Percentiles rank a stretch among this genome's conserved stretches.
These are phyloP conservation scores for Trochalopteron elliotii DNA, from an alignment of 2,113 vertebrate species.

Conservation along the genomic window DNA sequence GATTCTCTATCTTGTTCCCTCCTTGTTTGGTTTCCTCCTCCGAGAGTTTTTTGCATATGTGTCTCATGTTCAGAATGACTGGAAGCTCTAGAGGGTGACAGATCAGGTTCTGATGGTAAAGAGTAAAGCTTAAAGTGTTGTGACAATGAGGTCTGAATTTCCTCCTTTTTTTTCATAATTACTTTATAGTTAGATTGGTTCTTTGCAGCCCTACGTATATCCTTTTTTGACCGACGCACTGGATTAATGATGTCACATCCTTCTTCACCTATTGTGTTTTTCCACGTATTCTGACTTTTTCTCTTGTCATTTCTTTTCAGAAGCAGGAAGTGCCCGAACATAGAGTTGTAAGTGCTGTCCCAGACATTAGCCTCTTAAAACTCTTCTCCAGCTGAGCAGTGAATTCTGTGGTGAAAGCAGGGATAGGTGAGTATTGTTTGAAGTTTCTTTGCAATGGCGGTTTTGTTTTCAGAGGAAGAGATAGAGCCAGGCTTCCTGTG, in stretches of 20 bases:
- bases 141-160: neutral
- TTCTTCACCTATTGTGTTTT: neutral
- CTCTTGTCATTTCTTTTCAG: neutral
- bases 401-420: neutral
- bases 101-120: neutral
- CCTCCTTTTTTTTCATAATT: neutral
- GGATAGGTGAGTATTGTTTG: neutral
- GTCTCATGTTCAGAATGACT: neutral
- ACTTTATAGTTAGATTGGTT: rapidly evolving
- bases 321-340: neutral
- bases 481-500: neutral
- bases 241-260: neutral
- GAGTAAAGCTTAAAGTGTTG: neutral
- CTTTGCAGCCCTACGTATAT: neutral
- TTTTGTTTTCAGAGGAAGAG: neutral
- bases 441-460: neutral
- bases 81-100: neutral
- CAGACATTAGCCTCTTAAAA: neutral
- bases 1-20: neutral
- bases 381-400: neutral
- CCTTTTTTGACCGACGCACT: neutral
- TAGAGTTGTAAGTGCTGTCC: rapidly evolving
- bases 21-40: neutral
- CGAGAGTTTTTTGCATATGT: rapidly evolving
- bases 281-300: neutral